A percentile compares a stretch with the other conserved stretches of the same genome.
Evolutionary conservation across 2,113 vertebrate genomes (phyloP).

Genomic region (Sialia sialis): DNA sequence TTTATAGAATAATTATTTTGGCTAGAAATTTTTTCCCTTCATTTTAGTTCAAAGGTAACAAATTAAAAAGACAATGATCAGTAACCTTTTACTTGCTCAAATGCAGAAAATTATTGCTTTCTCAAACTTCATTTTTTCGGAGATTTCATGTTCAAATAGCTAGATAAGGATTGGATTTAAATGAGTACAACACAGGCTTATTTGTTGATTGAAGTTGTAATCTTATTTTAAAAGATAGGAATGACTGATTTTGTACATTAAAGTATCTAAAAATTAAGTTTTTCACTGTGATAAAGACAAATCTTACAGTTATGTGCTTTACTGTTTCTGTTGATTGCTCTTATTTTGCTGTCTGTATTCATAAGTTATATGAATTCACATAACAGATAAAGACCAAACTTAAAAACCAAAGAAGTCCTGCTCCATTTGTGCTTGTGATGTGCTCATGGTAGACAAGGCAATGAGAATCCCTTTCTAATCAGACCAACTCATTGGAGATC

Average conservation of each 20-base stretch:
- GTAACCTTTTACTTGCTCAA: background rate
- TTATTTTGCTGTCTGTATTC: background rate
- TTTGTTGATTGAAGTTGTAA: background rate
- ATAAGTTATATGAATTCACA: background rate
- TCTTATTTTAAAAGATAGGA: background rate
- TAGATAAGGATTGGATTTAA: background rate
- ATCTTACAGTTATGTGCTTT: background rate
- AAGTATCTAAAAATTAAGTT: background rate
- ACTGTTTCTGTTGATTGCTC: background rate
- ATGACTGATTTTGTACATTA: background rate
- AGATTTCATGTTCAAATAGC: background rate
- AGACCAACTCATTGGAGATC: background rate
- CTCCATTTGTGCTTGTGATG: background rate
- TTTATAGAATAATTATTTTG: background rate
- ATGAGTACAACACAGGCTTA: background rate
- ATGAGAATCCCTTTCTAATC: background rate
- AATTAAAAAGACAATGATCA: background rate
- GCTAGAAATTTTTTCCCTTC: background rate
- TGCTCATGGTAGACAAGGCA: background rate
- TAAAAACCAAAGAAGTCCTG: background rate
- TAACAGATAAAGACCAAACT: background rate
- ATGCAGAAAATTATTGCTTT: background rate
- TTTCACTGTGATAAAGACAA: background rate
- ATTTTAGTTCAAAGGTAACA: background rate
- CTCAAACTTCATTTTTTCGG: background rate